Evolutionary conservation across 2,888 invertebrate species (phyloP).

Genomic region (Ptychoptera albimana): DNA sequence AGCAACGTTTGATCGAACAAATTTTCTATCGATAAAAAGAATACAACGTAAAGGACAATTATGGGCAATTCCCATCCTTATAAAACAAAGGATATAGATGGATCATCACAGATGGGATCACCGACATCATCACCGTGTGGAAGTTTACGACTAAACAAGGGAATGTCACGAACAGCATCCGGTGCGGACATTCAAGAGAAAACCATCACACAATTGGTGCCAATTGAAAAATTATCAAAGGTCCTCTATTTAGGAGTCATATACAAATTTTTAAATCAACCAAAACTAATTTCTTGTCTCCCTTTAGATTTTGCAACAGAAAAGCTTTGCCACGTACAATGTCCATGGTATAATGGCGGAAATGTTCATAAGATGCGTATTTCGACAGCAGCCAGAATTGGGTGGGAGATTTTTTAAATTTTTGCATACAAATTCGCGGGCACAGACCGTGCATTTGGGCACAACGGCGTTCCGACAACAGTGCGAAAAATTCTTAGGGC

Average conservation of each 20-base stretch:
- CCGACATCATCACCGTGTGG: too few relatives aligned
- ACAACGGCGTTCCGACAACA: conserved; percentile 52
- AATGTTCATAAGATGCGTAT: conserved; percentile 43
- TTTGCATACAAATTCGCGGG: conserved; percentile 41
- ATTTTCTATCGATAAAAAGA: too few relatives aligned
- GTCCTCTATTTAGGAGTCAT: conserved; percentile 27
- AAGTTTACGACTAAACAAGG: conserved; percentile 12
- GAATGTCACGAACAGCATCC: conserved; percentile 45
- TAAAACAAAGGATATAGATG: too few relatives aligned
- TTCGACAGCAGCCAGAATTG: conserved; percentile 60
- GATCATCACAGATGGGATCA: too few relatives aligned
- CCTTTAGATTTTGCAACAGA: conserved; percentile 49
- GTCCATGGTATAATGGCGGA: conserved; percentile 52
- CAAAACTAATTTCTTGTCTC: conserved; percentile 10
- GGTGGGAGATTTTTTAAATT: conserved; percentile 50
- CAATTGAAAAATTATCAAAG: conserved; percentile 62
- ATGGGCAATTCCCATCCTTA: too few relatives aligned
- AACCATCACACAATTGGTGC: conserved; percentile 45
- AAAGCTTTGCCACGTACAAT: conserved; percentile 50
- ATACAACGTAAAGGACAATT: too few relatives aligned
- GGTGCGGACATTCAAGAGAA: conserved; percentile 49
- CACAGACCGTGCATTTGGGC: conserved; percentile 44
- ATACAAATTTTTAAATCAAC: conserved; percentile 2
- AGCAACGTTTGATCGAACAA: too few relatives aligned
- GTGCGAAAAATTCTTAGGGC: conserved; percentile 45